phyloP scores from a whole-genome alignment of 2,888 invertebrate species.

The Tetranychus piercei region DNA sequence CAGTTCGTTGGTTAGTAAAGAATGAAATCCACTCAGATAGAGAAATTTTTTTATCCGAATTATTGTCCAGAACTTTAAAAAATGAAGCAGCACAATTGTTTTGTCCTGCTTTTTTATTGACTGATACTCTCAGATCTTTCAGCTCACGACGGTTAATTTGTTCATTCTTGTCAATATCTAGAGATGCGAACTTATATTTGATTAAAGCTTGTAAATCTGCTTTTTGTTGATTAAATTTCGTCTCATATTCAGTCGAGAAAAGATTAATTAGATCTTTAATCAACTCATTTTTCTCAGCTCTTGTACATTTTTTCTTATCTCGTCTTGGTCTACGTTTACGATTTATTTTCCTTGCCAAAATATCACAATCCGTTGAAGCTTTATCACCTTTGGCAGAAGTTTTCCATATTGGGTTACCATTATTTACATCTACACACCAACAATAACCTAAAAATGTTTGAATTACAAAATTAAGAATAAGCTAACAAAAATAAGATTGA shows the following conservation, averaged over 20 bases:
- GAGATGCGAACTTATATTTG: not conserved
- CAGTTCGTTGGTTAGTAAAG: not conserved
- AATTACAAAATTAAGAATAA: too few relatives aligned
- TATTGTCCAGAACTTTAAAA: not conserved
- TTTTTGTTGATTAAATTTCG: not conserved
- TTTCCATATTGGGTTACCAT: slow-evolving; percentile 2
- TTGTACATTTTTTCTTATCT: not conserved
- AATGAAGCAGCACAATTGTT: not conserved
- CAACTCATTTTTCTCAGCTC: not conserved
- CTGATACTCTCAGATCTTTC: not conserved
- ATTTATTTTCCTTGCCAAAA: not conserved
- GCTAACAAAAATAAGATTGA: not conserved
- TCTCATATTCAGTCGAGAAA: not conserved
- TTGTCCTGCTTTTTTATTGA: not conserved
- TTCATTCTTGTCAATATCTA: not conserved
- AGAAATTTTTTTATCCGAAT: not conserved
- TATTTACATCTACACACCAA: slow-evolving; percentile 7
- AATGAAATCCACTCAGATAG: not conserved
- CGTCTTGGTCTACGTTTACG: slow-evolving; percentile 1
- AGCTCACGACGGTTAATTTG: not conserved
- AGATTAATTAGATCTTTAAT: not conserved
- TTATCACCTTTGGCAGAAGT: not conserved
- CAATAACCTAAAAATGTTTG: not conserved
- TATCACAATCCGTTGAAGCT: not conserved
- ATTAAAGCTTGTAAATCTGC: not conserved